phyloP scores from a whole-genome alignment of 2,113 vertebrate genomes.

The Planiliza haematocheilus region DNA sequence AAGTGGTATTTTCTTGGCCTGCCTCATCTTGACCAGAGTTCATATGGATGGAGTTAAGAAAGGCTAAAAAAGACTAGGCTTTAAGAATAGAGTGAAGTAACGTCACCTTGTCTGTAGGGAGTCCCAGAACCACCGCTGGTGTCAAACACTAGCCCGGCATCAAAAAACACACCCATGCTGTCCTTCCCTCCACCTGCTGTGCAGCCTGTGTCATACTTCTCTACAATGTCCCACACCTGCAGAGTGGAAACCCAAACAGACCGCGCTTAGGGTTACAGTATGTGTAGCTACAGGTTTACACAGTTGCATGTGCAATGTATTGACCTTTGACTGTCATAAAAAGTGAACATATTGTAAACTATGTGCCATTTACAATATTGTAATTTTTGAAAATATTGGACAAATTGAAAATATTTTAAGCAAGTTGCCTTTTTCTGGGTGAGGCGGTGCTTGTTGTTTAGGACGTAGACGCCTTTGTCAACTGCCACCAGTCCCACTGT shows the following conservation, averaged over 20 bases:
- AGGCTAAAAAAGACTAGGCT: background rate
- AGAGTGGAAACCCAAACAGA: background rate
- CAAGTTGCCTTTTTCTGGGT: constrained; percentile 83
- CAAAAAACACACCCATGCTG: constrained; percentile 79
- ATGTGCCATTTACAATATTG: too few species aligned
- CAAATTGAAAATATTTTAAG: background rate
- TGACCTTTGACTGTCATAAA: too few species aligned
- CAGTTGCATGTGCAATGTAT: too few species aligned
- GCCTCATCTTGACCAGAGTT: too few species aligned
- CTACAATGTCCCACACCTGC: constrained; percentile 86
- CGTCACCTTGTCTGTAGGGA: constrained; percentile 76
- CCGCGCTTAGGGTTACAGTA: too few species aligned
- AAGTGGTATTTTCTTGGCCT: too few species aligned
- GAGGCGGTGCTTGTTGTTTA: constrained; percentile 84
- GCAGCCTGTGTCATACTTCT: constrained; percentile 84
- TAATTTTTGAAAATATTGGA: too few species aligned
- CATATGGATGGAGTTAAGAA: too few species aligned
- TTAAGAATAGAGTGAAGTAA: background rate
- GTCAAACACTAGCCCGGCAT: constrained; percentile 82
- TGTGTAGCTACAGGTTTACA: too few species aligned
- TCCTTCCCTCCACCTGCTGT: constrained; percentile 84
- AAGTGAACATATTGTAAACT: too few species aligned
- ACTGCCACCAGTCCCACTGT: constrained; percentile 83
- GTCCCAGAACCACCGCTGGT: constrained; percentile 66
- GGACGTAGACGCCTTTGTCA: constrained; percentile 83